Evolutionary conservation across 64 coral and sea anemone species (phyloP).

Genomic region (Trachythela sp.): DNA sequence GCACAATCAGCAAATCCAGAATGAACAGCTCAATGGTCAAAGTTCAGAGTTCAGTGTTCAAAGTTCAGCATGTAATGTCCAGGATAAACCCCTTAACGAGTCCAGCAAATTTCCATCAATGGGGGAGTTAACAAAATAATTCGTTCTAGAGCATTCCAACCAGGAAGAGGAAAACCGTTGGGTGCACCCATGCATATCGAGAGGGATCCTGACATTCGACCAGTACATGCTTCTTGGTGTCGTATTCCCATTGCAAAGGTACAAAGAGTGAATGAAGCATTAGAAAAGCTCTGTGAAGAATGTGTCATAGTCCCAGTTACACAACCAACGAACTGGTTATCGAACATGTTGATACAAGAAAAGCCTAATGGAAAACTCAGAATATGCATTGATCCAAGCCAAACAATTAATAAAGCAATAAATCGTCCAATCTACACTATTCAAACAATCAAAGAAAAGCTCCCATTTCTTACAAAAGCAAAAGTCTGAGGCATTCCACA

Average conservation of each 20-base stretch:
- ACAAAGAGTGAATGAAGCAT: constrained; percentile 1
- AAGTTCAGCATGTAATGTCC: too few species aligned
- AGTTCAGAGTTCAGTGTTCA: too few species aligned
- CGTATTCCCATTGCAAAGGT: background rate
- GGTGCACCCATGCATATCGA: background rate
- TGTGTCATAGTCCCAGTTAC: background rate
- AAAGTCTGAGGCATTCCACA: background rate
- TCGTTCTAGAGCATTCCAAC: background rate
- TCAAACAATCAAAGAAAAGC: background rate
- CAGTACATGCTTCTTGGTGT: background rate
- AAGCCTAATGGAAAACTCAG: too few species aligned
- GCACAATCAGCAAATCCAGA: too few species aligned
- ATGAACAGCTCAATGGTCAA: too few species aligned
- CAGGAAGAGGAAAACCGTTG: background rate
- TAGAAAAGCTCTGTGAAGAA: background rate
- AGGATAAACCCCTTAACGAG: too few species aligned
- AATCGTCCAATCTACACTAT: constrained; percentile 8
- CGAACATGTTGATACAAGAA: background rate
- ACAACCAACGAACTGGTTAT: background rate
- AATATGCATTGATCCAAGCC: too few species aligned
- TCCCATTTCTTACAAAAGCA: too few species aligned
- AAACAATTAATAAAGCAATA: constrained; percentile 11
- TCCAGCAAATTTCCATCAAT: too few species aligned
- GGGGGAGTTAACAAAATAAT: background rate
- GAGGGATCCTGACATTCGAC: too few species aligned